A percentile compares a stretch with the other conserved stretches of the same genome.
phyloP scores from a whole-genome alignment of 2,797 vertebrate genomes.

The Acanthopagrus latus region DNA sequence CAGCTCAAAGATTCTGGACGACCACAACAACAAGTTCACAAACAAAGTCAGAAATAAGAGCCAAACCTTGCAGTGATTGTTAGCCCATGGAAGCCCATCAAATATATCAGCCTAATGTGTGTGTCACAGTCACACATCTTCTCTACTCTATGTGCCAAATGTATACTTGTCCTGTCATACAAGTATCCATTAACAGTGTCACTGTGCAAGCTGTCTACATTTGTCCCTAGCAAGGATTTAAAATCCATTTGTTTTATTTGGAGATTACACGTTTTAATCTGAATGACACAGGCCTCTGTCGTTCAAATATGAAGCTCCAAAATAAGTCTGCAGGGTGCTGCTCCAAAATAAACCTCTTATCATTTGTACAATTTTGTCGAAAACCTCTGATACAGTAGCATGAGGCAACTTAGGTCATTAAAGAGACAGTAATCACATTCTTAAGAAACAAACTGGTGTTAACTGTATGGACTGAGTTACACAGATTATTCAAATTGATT shows the following conservation, averaged over 20 bases:
- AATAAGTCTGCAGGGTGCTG: conserved; percentile 29
- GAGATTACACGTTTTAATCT: conserved; percentile 60
- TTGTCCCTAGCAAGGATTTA: conserved; percentile 40
- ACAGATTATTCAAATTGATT: not conserved
- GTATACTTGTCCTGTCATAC: not conserved
- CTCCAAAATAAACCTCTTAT: conserved; percentile 17
- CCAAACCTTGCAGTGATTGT: conserved; percentile 8
- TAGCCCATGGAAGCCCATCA: conserved; percentile 1
- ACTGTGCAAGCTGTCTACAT: conserved; percentile 26
- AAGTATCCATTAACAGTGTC: conserved; percentile 25
- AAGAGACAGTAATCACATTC: not conserved
- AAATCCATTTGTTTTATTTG: conserved; percentile 51
- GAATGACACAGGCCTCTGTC: conserved; percentile 19
- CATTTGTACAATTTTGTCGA: not conserved
- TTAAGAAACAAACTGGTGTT: not conserved
- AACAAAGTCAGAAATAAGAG: conserved; percentile 33
- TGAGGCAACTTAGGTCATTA: not conserved
- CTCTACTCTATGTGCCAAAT: conserved; percentile 1
- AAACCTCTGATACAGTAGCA: conserved; percentile 9
- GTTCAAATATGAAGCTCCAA: conserved; percentile 28
- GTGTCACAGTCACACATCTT: conserved; percentile 14
- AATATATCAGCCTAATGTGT: conserved; percentile 11
- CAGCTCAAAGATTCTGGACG: conserved; percentile 44
- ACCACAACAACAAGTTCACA: conserved; percentile 39
- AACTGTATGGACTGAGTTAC: not conserved